Base-by-base conservation (phyloP, 1,140 invertebrate genomes). In the Acarapis woodi region DNA sequence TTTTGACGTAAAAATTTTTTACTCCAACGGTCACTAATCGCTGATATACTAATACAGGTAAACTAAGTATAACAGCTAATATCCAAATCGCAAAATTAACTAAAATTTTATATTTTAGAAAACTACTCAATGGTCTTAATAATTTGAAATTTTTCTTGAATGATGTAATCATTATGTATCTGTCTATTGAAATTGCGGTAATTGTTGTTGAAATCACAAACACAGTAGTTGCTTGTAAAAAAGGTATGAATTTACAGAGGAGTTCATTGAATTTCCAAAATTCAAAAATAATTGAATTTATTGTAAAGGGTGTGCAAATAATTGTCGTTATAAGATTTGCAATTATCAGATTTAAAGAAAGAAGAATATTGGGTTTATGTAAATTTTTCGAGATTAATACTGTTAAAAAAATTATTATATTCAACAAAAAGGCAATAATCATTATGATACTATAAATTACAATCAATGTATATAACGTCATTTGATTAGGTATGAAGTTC, bases 241-340 rank as follows among this genome's bases (percentile, higher is more conserved):
- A 56, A 14, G 61, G 61, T n/a, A 62, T 52, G 15, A 60, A 36
- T 15, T 53, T 50, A 42, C 62, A 64, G 37, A 63, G 44, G 8
- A 57, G 45, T 6, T 38, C 21, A 1, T 60, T 60, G 39, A 62
- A 60, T 2, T 53, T 51, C 61, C 61, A 62, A 28, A 59, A 51
- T 46, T 44, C 20, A 49, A 21, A 9, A 52, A 44, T 0, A 49
- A 44, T 10, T 52, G 44, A 2, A 3, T 47, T 47, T 6, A 53
- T 44, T 40, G 50, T 55, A 45, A 79, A 79, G 2, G 78, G 77
- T n/a, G 82, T 67, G 49, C 76, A 80, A 41, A 82, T 68, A 2
- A 79, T 44, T 0, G 74, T 70, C 66, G 82, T 77, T 21, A 79
- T 53, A 15, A 85, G 67, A 51, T 85, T 77, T 16, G 74, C 73